Evolutionary conservation across 2,888 invertebrate species (phyloP), one percentile per base, ranked within the genome.

Genomic region (Minunthozetes semirufus): DNA sequence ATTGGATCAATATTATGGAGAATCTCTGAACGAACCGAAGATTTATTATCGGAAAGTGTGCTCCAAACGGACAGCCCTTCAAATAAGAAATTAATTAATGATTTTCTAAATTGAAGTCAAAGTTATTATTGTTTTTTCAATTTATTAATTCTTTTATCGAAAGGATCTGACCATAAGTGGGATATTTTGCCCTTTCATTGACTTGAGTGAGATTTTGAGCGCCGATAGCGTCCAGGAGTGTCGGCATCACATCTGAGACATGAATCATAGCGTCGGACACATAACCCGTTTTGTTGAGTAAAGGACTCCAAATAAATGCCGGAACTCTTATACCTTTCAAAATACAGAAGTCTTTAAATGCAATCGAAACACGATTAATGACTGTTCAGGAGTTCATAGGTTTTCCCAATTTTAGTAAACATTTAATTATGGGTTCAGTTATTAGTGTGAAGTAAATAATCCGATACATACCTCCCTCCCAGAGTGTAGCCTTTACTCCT

Each of bases 11-110:
- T 76, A 59, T 78, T 79, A 19, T 76, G 76, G 0, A 79, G 25
- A n/a, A 78, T 84, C 19, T 86, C 86, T 0, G 83, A 86, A 61
- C 94, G 85, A 0, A 86, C 85, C 0, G 91, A 89, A 0, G 83
- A 79, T 17, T 25, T 29, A 13, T 90, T 86, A 11, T 87, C 38
- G 15, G 71, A 72, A 1, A 79, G 63, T 13, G 74, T 59, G 19
- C 73, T 73, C 79, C 78, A 79, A 22, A 75, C 33, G 27, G 77
- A 75, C 68, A 25, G 66, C 8, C 79, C 78, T 66, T 79, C 72
- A 13, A 77, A 59, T 22, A 15, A 27, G 0, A 27, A 9, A 5
- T 8, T 29, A 59, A 25, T 25, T 59, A 27, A 27, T 27, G 22
- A 9, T 11, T 59, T 29, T 50, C n/a, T n/a, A 2, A 50, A 19